Evolutionary conservation across 2,888 invertebrate genomes (phyloP).

Genomic region (Lottia scabra): DNA sequence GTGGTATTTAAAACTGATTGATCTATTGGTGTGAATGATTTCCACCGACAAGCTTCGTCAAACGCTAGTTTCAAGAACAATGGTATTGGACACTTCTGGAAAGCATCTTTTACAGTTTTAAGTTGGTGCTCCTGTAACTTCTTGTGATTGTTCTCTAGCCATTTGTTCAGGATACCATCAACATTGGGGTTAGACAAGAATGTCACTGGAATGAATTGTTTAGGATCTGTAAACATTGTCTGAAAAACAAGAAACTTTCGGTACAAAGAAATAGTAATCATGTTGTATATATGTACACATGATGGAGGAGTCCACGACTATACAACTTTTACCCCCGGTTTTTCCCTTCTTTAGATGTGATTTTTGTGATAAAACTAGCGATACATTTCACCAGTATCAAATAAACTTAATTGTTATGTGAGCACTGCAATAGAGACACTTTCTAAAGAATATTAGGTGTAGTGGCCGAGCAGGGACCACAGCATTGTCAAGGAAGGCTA

Average conservation of each 20-base stretch:
- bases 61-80: slow-evolving; percentile 59
- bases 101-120: slow-evolving; percentile 37
- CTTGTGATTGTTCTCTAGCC: slow-evolving; percentile 44
- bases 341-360: too few relatives aligned
- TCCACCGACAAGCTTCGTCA: slow-evolving; percentile 59
- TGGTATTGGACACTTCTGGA: slow-evolving; percentile 51
- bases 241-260: slow-evolving; percentile 18
- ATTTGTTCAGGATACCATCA: slow-evolving; percentile 49
- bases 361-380: too few relatives aligned
- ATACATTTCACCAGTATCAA: too few relatives aligned
- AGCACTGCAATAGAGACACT: too few relatives aligned
- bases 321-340: too few relatives aligned
- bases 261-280: too few relatives aligned
- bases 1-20: slow-evolving; percentile 43
- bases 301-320: too few relatives aligned
- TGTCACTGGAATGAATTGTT: slow-evolving; percentile 43
- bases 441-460: too few relatives aligned
- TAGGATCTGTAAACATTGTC: slow-evolving; percentile 18
- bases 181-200: slow-evolving; percentile 43
- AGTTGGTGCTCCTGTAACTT: slow-evolving; percentile 47
- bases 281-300: too few relatives aligned
- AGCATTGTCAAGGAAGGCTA: too few relatives aligned
- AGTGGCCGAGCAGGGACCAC: too few relatives aligned
- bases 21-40: slow-evolving; percentile 46
- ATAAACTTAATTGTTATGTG: too few relatives aligned